Evolutionary conservation across 2,797 vertebrate genomes (phyloP).

Genomic region (Karalla daura): DNA sequence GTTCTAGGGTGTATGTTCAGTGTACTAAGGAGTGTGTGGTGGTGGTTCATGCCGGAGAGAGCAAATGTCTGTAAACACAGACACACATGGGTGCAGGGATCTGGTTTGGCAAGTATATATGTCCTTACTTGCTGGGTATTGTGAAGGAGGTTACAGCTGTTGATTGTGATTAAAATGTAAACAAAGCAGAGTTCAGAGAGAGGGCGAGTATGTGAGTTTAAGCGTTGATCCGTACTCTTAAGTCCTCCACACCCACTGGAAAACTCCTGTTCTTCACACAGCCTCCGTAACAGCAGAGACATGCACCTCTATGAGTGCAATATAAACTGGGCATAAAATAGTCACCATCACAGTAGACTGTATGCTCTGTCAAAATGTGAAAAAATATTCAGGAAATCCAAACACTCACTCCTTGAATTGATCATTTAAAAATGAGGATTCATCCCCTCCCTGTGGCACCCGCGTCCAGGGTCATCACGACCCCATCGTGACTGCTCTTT

Average conservation of each 20-base stretch:
- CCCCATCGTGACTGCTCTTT: slow-evolving; percentile 58
- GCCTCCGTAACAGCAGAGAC: slow-evolving; percentile 15
- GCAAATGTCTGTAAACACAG: slow-evolving; percentile 73
- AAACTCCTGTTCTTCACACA: slow-evolving; percentile 33
- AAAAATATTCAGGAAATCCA: not conserved
- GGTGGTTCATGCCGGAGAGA: slow-evolving; percentile 62
- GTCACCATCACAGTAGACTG: not conserved
- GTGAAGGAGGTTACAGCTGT: slow-evolving; percentile 81
- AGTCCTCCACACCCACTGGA: slow-evolving; percentile 52
- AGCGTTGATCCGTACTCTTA: slow-evolving; percentile 59
- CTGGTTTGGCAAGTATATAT: slow-evolving; percentile 85
- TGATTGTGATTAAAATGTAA: slow-evolving; percentile 87
- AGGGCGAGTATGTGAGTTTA: slow-evolving; percentile 77
- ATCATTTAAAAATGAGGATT: slow-evolving; percentile 39
- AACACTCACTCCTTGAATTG: no score
- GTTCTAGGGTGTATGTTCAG: slow-evolving; percentile 60
- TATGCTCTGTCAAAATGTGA: not conserved
- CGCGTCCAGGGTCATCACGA: slow-evolving; percentile 60
- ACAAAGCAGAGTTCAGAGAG: slow-evolving; percentile 79
- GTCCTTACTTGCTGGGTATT: slow-evolving; percentile 83
- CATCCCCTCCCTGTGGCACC: slow-evolving; percentile 39
- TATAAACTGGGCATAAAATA: not conserved
- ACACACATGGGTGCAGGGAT: slow-evolving; percentile 77
- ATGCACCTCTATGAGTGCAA: no score
- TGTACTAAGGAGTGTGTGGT: slow-evolving; percentile 67